A percentile compares a stretch with the other conserved stretches of the same genome.
phyloP scores from a whole-genome alignment of 2,888 invertebrate species.

The Eustalomyia histrio region DNA sequence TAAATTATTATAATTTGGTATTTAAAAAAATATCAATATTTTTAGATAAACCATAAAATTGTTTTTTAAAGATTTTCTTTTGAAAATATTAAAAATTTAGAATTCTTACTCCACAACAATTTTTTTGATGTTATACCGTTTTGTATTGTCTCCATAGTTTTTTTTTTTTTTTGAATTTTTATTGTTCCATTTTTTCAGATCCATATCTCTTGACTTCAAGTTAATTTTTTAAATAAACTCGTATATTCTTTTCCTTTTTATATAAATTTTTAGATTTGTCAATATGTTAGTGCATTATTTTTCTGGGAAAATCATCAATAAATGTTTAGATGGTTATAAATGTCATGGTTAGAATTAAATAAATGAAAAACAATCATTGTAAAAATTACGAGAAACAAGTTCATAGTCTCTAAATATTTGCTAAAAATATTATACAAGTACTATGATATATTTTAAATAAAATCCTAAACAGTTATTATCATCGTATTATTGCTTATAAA shows the following conservation, averaged over 20 bases:
- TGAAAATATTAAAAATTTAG: constrained; percentile 43
- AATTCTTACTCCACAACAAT: neutral
- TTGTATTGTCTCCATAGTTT: neutral
- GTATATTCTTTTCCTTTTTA: too few relatives aligned
- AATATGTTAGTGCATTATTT: neutral
- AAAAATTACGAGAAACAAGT: constrained; percentile 38
- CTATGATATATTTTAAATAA: constrained; percentile 30
- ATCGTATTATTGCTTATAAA: too few relatives aligned
- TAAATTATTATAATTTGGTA: constrained; percentile 36
- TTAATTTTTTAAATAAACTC: constrained; percentile 38
- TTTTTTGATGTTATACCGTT: neutral
- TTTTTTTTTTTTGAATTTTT: neutral
- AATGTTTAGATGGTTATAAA: constrained; percentile 28
- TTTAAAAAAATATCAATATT: constrained; percentile 37
- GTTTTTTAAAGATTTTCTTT: constrained; percentile 31
- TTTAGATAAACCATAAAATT: constrained; percentile 37
- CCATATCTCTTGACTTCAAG: constrained; percentile 35
- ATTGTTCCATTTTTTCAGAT: constrained; percentile 29
- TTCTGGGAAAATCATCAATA: constrained; percentile 4
- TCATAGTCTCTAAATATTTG: constrained; percentile 24
- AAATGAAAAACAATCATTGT: neutral
- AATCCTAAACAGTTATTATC: neutral
- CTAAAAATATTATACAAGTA: constrained; percentile 23
- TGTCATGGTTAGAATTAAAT: constrained; percentile 7
- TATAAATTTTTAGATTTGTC: neutral